Evolutionary conservation across 2,888 invertebrate genomes (phyloP).

Genomic region (Bedellia somnulentella): DNA sequence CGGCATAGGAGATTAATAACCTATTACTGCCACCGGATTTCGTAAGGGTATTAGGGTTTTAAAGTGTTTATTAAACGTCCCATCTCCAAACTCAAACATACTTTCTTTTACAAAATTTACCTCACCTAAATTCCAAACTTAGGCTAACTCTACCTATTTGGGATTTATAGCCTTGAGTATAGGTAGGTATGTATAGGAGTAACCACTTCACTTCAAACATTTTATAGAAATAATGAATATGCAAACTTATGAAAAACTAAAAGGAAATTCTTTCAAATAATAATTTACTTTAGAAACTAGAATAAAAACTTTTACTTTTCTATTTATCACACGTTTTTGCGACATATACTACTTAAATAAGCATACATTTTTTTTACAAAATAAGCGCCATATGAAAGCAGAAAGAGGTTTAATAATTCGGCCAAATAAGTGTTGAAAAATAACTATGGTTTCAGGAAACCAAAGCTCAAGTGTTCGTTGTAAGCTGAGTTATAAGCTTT

Average conservation of each 20-base stretch:
- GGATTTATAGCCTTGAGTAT: not conserved
- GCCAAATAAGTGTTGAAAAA: not conserved
- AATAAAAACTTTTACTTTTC: not conserved
- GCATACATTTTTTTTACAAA: not conserved
- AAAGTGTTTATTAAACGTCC: too few relatives aligned
- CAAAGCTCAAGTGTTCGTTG: not conserved
- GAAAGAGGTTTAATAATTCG: not conserved
- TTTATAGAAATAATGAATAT: too few relatives aligned
- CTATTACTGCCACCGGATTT: too few relatives aligned
- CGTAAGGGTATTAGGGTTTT: too few relatives aligned
- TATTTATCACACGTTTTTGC: not conserved
- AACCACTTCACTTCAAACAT: not conserved
- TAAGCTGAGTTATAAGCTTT: not conserved
- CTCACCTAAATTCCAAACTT: not conserved
- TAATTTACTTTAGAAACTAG: not conserved
- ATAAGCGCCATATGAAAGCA: not conserved
- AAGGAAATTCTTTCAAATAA: too few relatives aligned
- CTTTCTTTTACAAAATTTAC: not conserved
- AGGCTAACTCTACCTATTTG: not conserved
- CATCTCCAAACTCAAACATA: too few relatives aligned
- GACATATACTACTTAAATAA: not conserved
- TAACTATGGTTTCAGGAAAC: conserved; percentile 13
- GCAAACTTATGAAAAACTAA: too few relatives aligned
- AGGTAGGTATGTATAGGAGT: not conserved
- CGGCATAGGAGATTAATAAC: too few relatives aligned